Conservation (phyloP, 2,113 vertebrate species). For the Glareola pratincola region DNA sequence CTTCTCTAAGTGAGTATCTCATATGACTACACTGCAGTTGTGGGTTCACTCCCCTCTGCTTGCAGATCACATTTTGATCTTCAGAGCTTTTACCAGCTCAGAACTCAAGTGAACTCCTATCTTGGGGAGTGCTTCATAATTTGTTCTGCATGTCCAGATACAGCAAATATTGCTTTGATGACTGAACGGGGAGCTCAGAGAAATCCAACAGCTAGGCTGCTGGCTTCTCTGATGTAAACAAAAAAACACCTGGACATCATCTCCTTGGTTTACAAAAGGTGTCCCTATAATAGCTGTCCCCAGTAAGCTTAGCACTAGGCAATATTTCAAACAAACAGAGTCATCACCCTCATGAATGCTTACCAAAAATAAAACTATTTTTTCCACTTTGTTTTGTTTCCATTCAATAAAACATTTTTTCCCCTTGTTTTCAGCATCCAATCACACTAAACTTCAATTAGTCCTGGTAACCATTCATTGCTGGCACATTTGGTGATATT, state of each 20-base stretch:
- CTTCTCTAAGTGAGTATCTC: not conserved
- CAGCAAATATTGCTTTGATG: not conserved
- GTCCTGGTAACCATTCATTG: not conserved
- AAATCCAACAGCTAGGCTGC: not conserved
- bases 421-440: not conserved
- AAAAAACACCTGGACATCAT: not conserved
- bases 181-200: not conserved
- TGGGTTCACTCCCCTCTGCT: not conserved
- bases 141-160: not conserved
- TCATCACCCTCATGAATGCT: not conserved
- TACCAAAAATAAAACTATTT: not conserved
- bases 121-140: not conserved
- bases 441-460: not conserved
- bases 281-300: not conserved
- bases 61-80: not conserved
- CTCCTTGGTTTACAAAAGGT: not conserved
- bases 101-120: not conserved
- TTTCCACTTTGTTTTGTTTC: not conserved
- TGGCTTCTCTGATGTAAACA: not conserved
- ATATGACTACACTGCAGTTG: not conserved
- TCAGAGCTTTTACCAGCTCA: not conserved
- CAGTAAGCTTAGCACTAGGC: not conserved
- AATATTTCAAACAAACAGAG: not conserved
- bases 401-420: not conserved
- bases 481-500: not conserved